A percentile compares a stretch with the other conserved stretches of the same genome.
These are phyloP conservation scores for Centropyge bicolor DNA, from an alignment of 2,797 vertebrate species.

Conservation along the genomic window DNA sequence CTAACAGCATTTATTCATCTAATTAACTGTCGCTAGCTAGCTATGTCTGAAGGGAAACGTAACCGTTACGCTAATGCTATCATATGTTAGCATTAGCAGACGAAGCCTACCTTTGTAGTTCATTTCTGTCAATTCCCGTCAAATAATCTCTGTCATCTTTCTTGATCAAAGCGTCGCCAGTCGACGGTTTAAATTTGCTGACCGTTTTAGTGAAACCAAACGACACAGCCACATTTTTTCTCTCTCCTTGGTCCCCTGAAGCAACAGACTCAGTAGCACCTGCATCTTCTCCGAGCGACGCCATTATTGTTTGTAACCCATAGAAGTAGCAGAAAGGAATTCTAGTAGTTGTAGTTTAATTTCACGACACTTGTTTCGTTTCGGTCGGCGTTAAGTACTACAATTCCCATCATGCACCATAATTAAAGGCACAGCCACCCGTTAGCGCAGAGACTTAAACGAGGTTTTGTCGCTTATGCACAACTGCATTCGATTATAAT, in stretches of 20 bases:
- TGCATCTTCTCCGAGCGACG: slow-evolving; percentile 65
- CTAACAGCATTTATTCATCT: accelerated
- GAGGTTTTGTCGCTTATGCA: background rate
- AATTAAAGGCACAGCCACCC: slow-evolving; percentile 35
- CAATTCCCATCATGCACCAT: slow-evolving; percentile 61
- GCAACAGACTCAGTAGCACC: background rate
- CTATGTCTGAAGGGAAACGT: background rate
- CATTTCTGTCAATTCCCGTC: slow-evolving; percentile 80
- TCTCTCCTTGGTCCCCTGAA: slow-evolving; percentile 62
- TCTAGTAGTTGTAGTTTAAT: slow-evolving; percentile 79
- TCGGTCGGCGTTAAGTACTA: background rate
- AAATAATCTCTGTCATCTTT: slow-evolving; percentile 82
- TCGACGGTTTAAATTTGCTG: slow-evolving; percentile 74
- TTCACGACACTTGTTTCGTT: accelerated
- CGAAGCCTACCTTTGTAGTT: slow-evolving; percentile 81
- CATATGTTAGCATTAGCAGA: slow-evolving; percentile 64
- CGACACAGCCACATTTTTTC: slow-evolving; percentile 77
- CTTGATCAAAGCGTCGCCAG: slow-evolving; percentile 31
- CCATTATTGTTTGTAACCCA: slow-evolving; percentile 79
- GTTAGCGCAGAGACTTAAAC: background rate
- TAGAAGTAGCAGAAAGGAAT: background rate
- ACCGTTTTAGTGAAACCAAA: slow-evolving; percentile 87
- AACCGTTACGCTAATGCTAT: background rate
- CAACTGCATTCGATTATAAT: background rate
- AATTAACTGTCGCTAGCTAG: background rate